A percentile compares a stretch with the other conserved stretches of the same genome.
phyloP scores from a whole-genome alignment of 2,113 vertebrate genomes.

The Puma concolor region DNA sequence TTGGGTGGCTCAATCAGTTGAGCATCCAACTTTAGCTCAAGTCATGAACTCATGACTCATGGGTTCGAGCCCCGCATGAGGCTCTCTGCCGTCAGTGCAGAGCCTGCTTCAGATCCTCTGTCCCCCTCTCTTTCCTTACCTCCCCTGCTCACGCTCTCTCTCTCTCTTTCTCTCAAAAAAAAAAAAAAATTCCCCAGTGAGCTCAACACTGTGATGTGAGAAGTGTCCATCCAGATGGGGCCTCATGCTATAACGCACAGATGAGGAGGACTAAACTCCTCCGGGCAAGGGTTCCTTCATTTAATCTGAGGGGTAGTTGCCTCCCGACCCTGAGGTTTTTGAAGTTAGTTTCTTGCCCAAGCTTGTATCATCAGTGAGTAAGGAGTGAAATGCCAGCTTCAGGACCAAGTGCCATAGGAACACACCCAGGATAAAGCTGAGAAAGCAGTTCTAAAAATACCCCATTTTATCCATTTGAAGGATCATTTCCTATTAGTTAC shows the following conservation, averaged over 20 bases:
- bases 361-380: neutral
- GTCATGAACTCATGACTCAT: no score
- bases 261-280: neutral
- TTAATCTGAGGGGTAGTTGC: neutral
- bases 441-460: neutral
- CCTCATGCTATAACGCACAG: neutral
- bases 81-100: no score
- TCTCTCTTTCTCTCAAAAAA: no score
- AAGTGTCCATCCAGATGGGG: neutral
- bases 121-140: no score
- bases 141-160: no score
- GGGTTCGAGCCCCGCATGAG: no score
- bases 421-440: neutral
- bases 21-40: no score
- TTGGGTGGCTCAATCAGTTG: no score
- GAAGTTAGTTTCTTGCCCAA: neutral
- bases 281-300: neutral
- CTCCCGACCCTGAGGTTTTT: neutral
- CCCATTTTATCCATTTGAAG: neutral
- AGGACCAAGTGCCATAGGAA: no score
- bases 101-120: no score
- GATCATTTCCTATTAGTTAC: neutral
- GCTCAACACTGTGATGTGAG: fast-evolving
- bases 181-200: neutral
- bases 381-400: neutral